Base-by-base conservation (phyloP, 2,888 invertebrate genomes). In the Dioctria rufipes region DNA sequence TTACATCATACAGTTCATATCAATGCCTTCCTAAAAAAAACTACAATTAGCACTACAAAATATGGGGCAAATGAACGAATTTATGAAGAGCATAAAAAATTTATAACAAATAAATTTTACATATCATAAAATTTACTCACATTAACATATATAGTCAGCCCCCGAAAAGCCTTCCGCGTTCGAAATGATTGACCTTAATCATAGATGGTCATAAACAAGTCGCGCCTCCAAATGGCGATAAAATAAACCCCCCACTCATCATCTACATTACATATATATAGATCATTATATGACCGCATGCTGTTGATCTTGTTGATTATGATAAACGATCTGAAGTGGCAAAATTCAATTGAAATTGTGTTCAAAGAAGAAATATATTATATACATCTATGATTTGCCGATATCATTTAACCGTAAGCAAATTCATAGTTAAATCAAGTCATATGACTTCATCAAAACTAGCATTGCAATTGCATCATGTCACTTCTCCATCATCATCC, bases 131-230 rank as follows among this genome's bases (percentile, higher is more conserved):
- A 25, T 25, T 25, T 25, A 2, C 25, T 25, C 25, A 25, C 2
- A 25, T 25, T 1, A 1, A 25, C 2, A 25, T 25, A 25, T 25
- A 25, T 25, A 25, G 25, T 25, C 25, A 25, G 25, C 25, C 25
- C 25, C 25, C 25, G 25, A 25, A 25, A 25, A 25, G 25, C 25
- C 25, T 73, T 73, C 73, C 73, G 73, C 60, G 73, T 73, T 73
- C 73, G 73, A 37, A 69, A 69, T 73, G 73, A 73, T 73, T 73
- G 73, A 60, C 60, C 58, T 58, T 58, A 73, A 73, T 73, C 60
- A 25, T 25, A 73, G 42, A 54, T 73, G 73, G 42, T 54, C 69
- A 39, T 69, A 69, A 69, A 69, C 51, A 69, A 6, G 8, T 69
- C 51, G 37, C 54, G 11, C 11, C n/a, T n/a, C 4, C 6, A 54